Base-by-base conservation (phyloP, 2,797 vertebrate species). In the Galagoides demidoff region DNA sequence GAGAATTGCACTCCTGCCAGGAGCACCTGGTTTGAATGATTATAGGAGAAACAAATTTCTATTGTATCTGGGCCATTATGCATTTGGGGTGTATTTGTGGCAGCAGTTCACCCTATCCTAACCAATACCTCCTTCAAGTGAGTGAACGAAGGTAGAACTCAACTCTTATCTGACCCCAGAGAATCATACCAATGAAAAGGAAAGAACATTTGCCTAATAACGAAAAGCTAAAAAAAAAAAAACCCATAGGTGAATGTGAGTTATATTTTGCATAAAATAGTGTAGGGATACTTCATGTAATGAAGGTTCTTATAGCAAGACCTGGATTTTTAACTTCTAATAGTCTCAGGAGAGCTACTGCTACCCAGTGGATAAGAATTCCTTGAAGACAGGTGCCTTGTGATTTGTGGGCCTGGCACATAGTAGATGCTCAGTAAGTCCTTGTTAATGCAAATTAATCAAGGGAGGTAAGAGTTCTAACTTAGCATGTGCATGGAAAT, bases 241-340 rank as follows among this genome's bases (percentile, higher is more conserved):
- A 22, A 22, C 5, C 2, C 71, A 49, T 34, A 74, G n/a, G 52
- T 81, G 64, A 55, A 64, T 81, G 66, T 85, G 84, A 95, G 25
- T 81, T 91, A 55, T 66, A 25, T 37, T 59, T 57, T 85, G 10
- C 81, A 77, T 85, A 81, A 91, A 91, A 91, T 52, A n/a, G n/a
- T 37, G 39, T 85, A 27, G 34, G 43, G 19, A 85, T 81, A 25
- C 2, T 27, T 68, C 52, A 27, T 85, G 14, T 59, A 66, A 74
- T 90, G 25, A 88, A 85, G 31, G 6, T 52, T 86, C 45, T 82
- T 71, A 19, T 10, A 78, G 45, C 85, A 95, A 96, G 57, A 87
- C 37, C 31, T 45, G 10, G 9, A 1, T 37, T 94, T 71, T 59
- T 63, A 84, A 76, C 20, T 82, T 74, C 29, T 63, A 63, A 68